phyloP scores from a whole-genome alignment of 2,113 vertebrate species.

The Prochilodus magdalenae region DNA sequence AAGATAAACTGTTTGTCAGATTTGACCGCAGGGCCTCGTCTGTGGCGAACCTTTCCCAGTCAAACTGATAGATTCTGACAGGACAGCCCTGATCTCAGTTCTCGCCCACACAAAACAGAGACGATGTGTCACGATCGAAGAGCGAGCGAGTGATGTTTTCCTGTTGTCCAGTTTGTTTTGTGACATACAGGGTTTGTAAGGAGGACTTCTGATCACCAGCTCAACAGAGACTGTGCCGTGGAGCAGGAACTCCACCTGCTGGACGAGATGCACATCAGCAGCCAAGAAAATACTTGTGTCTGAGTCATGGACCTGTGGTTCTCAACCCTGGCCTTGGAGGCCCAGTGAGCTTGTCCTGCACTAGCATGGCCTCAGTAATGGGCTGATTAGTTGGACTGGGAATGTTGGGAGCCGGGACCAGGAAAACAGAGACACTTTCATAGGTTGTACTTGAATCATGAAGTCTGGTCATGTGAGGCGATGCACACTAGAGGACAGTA shows the following conservation, averaged over 20 bases:
- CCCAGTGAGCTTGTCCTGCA: no score
- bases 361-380: no score
- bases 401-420: no score
- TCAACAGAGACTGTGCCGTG: not conserved
- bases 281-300: not conserved
- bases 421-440: no score
- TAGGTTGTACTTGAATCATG: not conserved
- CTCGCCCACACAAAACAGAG: not conserved
- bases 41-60: not conserved
- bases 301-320: no score
- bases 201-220: not conserved
- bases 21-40: not conserved
- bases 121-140: not conserved
- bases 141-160: not conserved
- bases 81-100: not conserved
- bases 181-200: not conserved
- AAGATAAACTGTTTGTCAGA: slow-evolving; percentile 1
- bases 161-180: no score
- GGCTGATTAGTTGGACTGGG: no score
- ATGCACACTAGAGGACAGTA: not conserved
- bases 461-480: not conserved
- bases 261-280: slow-evolving; percentile 6
- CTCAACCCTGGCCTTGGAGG: no score
- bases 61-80: not conserved
- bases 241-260: slow-evolving; percentile 44